These are phyloP conservation scores for Gallinago solitaria DNA, from an alignment of 2,797 vertebrate genomes.

Conservation along the genomic window DNA sequence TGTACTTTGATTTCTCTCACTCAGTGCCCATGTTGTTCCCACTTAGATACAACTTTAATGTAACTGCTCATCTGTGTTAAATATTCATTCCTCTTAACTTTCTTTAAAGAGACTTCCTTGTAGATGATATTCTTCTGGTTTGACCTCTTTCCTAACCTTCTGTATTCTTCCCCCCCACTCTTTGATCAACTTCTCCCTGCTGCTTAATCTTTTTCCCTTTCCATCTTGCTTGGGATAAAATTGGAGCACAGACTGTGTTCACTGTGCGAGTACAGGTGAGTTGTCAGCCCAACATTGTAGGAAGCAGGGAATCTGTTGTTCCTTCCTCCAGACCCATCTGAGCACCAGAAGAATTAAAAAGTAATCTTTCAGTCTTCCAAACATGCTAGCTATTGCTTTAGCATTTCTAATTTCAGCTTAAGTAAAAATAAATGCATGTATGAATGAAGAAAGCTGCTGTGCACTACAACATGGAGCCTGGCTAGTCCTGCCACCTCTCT, in stretches of 20 bases:
- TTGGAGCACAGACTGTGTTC: constrained; percentile 1
- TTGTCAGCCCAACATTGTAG: not conserved
- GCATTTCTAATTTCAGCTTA: not conserved
- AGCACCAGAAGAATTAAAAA: not conserved
- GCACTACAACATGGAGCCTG: not conserved
- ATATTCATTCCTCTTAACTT: constrained; percentile 43
- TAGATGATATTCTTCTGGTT: constrained; percentile 12
- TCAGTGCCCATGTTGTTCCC: not conserved
- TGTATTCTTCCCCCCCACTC: not conserved
- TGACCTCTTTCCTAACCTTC: constrained; percentile 41
- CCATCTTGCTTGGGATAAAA: not conserved
- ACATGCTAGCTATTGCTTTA: not conserved
- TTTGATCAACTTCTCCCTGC: constrained; percentile 12
- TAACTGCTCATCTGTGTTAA: not conserved
- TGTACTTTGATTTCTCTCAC: not conserved
- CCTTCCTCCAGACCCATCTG: not conserved
- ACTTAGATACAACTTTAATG: not conserved
- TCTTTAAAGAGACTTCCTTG: constrained; percentile 34
- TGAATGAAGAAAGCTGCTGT: not conserved
- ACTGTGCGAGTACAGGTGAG: not conserved
- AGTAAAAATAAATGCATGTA: not conserved
- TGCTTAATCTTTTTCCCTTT: not conserved
- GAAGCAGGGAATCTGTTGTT: not conserved
- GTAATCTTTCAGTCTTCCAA: not conserved
- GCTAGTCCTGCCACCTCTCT: not conserved